Evolutionary conservation across 2,888 invertebrate genomes (phyloP).

Genomic region (Odontocolon sp.): DNA sequence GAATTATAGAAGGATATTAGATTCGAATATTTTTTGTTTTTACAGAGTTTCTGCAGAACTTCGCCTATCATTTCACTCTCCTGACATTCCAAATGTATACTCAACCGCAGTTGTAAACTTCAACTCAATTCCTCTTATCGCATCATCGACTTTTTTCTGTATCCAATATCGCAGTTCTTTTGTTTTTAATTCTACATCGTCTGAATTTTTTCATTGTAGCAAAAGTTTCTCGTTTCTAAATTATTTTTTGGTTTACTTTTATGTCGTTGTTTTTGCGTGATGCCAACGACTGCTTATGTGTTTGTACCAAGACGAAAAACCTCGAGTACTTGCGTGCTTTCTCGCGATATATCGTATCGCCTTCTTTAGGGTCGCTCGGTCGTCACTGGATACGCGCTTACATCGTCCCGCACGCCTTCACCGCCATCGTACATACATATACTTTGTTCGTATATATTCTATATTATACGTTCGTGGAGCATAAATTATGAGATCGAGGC

Average conservation of each 20-base stretch:
- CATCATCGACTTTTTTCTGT: too few species aligned
- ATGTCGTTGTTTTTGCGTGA: neutral
- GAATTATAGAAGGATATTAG: too few species aligned
- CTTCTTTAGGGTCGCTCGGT: slow-evolving; percentile 49
- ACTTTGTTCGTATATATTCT: slow-evolving; percentile 4
- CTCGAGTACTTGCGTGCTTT: slow-evolving; percentile 50
- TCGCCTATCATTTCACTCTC: too few species aligned
- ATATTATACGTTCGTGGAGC: slow-evolving; percentile 37
- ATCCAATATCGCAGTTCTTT: too few species aligned
- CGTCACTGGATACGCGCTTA: slow-evolving; percentile 53
- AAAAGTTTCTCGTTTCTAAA: neutral
- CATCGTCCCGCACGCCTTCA: slow-evolving; percentile 36
- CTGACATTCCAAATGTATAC: too few species aligned
- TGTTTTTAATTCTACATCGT: too few species aligned
- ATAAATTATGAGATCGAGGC: slow-evolving; percentile 75
- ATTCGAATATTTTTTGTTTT: too few species aligned
- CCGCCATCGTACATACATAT: neutral
- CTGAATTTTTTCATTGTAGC: neutral
- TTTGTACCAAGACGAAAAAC: slow-evolving; percentile 15
- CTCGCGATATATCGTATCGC: slow-evolving; percentile 53
- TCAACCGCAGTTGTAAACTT: too few species aligned
- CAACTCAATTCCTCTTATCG: too few species aligned
- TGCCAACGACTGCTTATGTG: neutral
- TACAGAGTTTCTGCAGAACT: too few species aligned
- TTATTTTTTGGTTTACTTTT: neutral